Evolutionary conservation across 2,113 vertebrate genomes (phyloP), one percentile per base, ranked within the genome.

Genomic region (Paralichthys olivaceus): DNA sequence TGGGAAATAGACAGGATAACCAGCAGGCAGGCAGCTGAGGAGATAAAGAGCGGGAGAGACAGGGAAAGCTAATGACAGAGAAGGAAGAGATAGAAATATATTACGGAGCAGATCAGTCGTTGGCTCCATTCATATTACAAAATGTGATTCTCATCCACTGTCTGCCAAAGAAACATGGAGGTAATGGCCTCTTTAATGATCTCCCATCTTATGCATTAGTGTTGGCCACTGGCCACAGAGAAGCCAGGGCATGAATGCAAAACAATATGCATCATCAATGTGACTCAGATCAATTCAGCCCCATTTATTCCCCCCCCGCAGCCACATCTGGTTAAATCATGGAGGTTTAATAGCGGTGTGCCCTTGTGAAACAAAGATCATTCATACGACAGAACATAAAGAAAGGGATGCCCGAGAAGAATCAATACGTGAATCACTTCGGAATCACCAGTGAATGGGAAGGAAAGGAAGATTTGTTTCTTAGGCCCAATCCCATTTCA

Each of bases 101-200:
- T 66, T 26, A 72, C 7, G 13, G 57, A 51, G n/a, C 20, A 57
- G 61, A 54, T 58, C 57, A 63, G 26, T 66, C 25, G 5, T 29
- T 58, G 25, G 54, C 53, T 56, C 51, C n/a, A 34, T 70, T 65
- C 25, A 60, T 59, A 59, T 54, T 25, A 54, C 20, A 60, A 65
- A 80, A 65, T 75, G 59, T 58, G 65, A 75, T 69, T 75, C 29
- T 58, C 20, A 53, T 64, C 58, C 28, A 23, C 49, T 51, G 70
- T 28, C 49, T 74, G 34, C 17, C 22, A 37, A 23, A 67, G 56
- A 62, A 68, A 62, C 47, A 49, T 3, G 6, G 40, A 69, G 40
- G 40, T 74, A 63, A 73, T 53, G 72, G 43, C 70, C 43, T 70
- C 43, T 63, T 49, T 69, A 69, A 74, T 56, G 49, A 69, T 43